These are phyloP conservation scores for Orthosia incerta DNA, from an alignment of 2,888 invertebrate genomes.

Conservation along the genomic window DNA sequence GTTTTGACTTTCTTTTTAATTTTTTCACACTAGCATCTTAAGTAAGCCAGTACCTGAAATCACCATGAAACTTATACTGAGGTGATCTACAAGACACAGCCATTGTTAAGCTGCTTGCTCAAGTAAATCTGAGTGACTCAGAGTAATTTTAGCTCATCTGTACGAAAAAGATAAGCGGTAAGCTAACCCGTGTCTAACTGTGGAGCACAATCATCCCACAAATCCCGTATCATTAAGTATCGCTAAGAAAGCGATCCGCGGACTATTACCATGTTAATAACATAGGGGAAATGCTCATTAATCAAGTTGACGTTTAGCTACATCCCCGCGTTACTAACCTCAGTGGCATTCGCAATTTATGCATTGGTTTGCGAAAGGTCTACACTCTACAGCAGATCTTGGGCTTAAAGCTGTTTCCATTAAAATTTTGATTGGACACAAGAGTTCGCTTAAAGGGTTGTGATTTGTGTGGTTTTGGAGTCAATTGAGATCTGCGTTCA, in stretches of 20 bases:
- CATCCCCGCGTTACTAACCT: slow-evolving; percentile 80
- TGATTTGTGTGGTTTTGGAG: slow-evolving; percentile 34
- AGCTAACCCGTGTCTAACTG: slow-evolving; percentile 71
- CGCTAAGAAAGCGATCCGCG: slow-evolving; percentile 90
- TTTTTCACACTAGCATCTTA: background rate
- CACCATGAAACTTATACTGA: background rate
- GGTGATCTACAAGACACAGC: background rate
- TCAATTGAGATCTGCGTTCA: slow-evolving; percentile 7
- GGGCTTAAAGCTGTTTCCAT: slow-evolving; percentile 66
- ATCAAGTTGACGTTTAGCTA: slow-evolving; percentile 88
- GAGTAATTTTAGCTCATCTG: slow-evolving; percentile 72
- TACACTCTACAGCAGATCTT: slow-evolving; percentile 73
- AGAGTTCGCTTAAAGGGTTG: slow-evolving; percentile 54
- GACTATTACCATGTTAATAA: slow-evolving; percentile 91
- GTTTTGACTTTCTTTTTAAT: too few relatives aligned
- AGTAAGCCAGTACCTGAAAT: too few relatives aligned
- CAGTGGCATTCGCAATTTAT: slow-evolving; percentile 84
- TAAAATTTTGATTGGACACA: slow-evolving; percentile 61
- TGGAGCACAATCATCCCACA: slow-evolving; percentile 86
- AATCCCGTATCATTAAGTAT: slow-evolving; percentile 90
- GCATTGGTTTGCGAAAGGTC: slow-evolving; percentile 84
- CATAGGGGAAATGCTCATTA: slow-evolving; percentile 88
- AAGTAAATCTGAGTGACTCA: slow-evolving; percentile 36
- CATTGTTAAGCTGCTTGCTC: slow-evolving; percentile 4
- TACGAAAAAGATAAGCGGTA: slow-evolving; percentile 79